These are phyloP conservation scores for Drosophila mulleri DNA, from an alignment of 2,888 invertebrate genomes.

Conservation along the genomic window DNA sequence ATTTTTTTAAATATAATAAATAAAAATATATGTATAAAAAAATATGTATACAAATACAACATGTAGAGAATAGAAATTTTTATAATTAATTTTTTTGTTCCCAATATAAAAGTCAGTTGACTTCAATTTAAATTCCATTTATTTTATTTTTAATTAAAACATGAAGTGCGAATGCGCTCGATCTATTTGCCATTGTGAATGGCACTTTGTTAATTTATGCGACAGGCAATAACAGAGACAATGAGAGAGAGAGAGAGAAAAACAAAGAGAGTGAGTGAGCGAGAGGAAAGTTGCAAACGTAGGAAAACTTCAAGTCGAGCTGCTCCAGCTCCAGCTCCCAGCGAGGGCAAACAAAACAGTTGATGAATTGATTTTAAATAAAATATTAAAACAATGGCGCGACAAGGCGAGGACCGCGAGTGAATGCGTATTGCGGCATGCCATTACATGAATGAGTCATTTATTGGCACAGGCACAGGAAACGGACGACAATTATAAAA, in stretches of 20 bases:
- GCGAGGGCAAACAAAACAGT: constrained; percentile 61
- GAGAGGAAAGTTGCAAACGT: not conserved
- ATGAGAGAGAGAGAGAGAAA: no score
- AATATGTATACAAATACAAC: no score
- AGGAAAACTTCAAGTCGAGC: not conserved
- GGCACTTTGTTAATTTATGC: constrained; percentile 64
- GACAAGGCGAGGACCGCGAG: not conserved
- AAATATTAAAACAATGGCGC: constrained; percentile 65
- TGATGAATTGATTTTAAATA: constrained; percentile 74
- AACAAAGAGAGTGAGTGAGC: not conserved
- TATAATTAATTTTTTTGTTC: not conserved
- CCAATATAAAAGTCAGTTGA: not conserved
- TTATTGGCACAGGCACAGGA: not conserved
- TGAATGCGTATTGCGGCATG: constrained; percentile 15
- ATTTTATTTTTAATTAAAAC: constrained; percentile 51
- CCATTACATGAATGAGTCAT: not conserved
- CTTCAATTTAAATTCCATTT: constrained; percentile 2
- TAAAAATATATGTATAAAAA: no score
- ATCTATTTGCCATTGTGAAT: constrained; percentile 54
- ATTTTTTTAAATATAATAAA: no score
- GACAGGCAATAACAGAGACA: not conserved
- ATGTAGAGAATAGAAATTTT: no score
- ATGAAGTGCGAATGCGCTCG: constrained; percentile 21
- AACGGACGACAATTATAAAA: not conserved
- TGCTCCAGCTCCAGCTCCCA: constrained; percentile 8